Conservation (phyloP, 2,113 vertebrate species). For the Etia nguti region DNA sequence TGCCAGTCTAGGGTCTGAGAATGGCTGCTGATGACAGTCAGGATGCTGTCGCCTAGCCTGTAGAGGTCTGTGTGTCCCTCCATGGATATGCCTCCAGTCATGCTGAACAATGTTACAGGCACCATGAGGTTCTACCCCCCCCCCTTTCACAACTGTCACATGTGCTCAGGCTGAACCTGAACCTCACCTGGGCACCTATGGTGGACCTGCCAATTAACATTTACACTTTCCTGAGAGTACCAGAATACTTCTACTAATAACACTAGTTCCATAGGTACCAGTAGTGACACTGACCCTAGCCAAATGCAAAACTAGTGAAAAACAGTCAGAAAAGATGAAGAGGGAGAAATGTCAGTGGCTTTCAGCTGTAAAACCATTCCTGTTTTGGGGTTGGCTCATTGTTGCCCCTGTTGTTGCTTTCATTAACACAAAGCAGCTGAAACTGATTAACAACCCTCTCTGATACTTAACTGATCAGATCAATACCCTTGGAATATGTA, state of each 20-base stretch:
- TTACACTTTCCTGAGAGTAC: no score
- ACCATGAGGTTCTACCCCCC: not conserved
- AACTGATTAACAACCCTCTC: not conserved
- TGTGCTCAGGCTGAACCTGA: not conserved
- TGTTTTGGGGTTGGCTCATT: not conserved
- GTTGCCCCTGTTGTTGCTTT: not conserved
- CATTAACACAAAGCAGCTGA: not conserved
- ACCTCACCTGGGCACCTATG: not conserved
- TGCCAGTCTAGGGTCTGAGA: not conserved
- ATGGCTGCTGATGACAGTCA: not conserved
- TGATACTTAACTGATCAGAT: not conserved
- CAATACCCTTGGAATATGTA: not conserved
- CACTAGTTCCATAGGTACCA: not conserved
- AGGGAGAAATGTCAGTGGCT: not conserved
- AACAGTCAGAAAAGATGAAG: not conserved
- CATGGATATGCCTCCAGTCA: not conserved
- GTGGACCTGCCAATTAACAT: not conserved
- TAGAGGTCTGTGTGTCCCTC: not conserved
- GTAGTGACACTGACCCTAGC: not conserved
- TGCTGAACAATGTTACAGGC: not conserved
- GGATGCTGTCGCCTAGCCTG: not conserved
- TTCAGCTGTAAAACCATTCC: not conserved
- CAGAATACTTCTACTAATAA: not conserved
- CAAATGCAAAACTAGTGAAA: not conserved
- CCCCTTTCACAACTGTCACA: not conserved